Base-by-base conservation (phyloP, 2,888 invertebrate genomes). In the Eupithecia tripunctaria region DNA sequence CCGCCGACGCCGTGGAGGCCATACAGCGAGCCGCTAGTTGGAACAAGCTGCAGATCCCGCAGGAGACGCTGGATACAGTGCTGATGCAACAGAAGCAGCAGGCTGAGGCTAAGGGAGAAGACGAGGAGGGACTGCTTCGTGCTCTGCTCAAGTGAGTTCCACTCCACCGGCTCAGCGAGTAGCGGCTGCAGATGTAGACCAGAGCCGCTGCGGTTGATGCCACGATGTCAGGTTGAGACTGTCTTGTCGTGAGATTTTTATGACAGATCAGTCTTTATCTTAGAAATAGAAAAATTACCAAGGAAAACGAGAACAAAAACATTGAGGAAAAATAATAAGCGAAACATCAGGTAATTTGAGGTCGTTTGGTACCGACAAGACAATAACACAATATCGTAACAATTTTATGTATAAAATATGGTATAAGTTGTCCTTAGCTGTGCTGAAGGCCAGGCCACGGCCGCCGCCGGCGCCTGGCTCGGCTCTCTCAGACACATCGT, bases 11-110 rank as follows among this genome's bases (percentile, higher is more conserved):
- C 0, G 95, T 95, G 71, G 86, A 84, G 3, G 95, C 96, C 27
- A 91, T 97, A 59, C 92, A 93, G 67, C 94, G 92, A 76, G 96
- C 97, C 1, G 96, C 97, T 0, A 89, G 87, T 73, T 92, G 95
- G 21, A 97, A 97, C 81, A 93, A 94, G n/a, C 88, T 87, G 2
- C 92, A 64, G 80, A 87, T 87, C 6, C 92, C 95, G 0, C 93
- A 95, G 21, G 93, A 94, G n/a, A 89, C 95, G 7, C 82, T 96
- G 15, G 89, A 90, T 67, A 89, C 90, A 78, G 88, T 91, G 85
- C 79, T 93, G 72, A 76, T 86, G 15, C 79, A 88, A 73, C 79
- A 88, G 73, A 85, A 87, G 38, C 90, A 89, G 41, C 87, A 85
- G 69, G 67, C 85, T 27, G 88, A 85, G 69, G 67, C 85, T 29